These are phyloP conservation scores for Anguilla rostrata DNA, from an alignment of 2,113 vertebrate species.

Conservation along the genomic window DNA sequence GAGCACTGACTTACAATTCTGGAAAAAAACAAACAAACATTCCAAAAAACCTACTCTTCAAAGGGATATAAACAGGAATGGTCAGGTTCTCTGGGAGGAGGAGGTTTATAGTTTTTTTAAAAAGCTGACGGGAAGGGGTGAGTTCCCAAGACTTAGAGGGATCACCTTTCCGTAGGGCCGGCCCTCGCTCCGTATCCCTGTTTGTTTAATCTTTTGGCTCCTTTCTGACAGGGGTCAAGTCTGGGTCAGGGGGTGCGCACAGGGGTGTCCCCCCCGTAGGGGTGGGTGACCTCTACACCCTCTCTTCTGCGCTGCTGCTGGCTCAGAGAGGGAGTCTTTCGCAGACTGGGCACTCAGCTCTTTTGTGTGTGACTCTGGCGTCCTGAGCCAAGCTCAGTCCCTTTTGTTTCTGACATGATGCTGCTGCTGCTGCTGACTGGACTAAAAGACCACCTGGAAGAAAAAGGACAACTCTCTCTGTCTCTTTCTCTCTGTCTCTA, in stretches of 20 bases:
- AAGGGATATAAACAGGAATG: background rate
- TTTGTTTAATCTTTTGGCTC: background rate
- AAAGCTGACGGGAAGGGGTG: background rate
- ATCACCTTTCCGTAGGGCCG: too few species aligned
- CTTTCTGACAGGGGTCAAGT: background rate
- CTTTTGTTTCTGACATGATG: slow-evolving; percentile 38
- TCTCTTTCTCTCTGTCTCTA: background rate
- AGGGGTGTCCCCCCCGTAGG: background rate
- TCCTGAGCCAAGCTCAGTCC: slow-evolving; percentile 29
- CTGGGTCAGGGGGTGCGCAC: background rate
- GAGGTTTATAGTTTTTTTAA: background rate
- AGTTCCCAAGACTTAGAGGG: too few species aligned
- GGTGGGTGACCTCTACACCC: background rate
- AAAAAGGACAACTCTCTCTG: slow-evolving; percentile 15
- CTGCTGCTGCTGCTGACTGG: slow-evolving; percentile 48
- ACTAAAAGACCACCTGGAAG: slow-evolving; percentile 52
- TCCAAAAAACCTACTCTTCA: background rate
- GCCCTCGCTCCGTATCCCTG: too few species aligned
- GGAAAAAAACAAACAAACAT: too few species aligned
- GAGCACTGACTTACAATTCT: too few species aligned
- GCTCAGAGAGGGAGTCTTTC: background rate
- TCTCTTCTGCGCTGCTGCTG: background rate
- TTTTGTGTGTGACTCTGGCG: background rate
- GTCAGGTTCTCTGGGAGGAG: background rate
- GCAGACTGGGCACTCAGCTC: background rate